Base-by-base conservation (phyloP, 2,797 vertebrate species). In the Danio albolineatus region DNA sequence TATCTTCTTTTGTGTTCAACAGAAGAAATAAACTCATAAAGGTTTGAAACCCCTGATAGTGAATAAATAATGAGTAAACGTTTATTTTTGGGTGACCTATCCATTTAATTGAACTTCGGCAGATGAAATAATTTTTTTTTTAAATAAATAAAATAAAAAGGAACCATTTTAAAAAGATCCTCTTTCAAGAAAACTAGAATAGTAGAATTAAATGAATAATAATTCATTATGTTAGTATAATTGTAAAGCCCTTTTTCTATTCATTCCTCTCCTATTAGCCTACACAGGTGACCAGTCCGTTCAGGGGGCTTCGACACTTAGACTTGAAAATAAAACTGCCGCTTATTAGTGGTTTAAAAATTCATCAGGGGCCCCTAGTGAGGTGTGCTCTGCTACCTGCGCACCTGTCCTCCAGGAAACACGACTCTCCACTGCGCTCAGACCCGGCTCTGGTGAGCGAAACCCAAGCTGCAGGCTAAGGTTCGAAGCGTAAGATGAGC, bases 401-500 rank as follows among this genome's bases (percentile, higher is more conserved):
- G 85, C 89, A 90, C 90, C 88, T 89, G 90, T 89, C 86, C 82
- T 82, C 41, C 83, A 79, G 82, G 91, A 91, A 92, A 93, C 87
- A 82, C 54, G 84, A 93, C 80, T 88, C 91, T 41, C 16, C 41
- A 62, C 54, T 28, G 44, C 39, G 78, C 43, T 41, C 38, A 60
- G 71, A 38, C 46, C 38, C 41, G 39, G 72, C 28, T 62, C 62
- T 69, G 19, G 64, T 54, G 41, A 67, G 66, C 10, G 85, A 79
- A 87, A 87, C 73, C 9, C 51, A 79, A 87, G 75, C 80, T 61
- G 44, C 39, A 59, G 78, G 83, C 74, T 85, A 85, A 57, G 78
- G 80, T 86, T 85, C 62, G 70, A 80, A 80, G 72, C 12, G 85
- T 77, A 81, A 82, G 48, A 46, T 5, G 72, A 85, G 84, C 84